Evolutionary conservation across 2,113 vertebrate genomes (phyloP).

Genomic region (Siniperca knerii): DNA sequence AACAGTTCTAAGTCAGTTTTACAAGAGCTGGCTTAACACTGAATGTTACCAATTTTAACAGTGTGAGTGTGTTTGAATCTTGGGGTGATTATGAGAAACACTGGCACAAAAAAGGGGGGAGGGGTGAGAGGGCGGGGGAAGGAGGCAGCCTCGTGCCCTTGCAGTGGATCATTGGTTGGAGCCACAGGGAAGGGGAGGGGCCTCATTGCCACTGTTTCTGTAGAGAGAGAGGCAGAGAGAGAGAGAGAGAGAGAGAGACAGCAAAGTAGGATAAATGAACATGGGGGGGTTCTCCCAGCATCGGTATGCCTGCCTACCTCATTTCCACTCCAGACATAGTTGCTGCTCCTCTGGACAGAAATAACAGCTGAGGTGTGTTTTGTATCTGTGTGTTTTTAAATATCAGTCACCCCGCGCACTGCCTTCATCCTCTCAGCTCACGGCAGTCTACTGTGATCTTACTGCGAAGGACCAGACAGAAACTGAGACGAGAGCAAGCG

Average conservation of each 20-base stretch:
- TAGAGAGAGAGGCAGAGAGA: conserved; percentile 68
- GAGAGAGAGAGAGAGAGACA: conserved; percentile 46
- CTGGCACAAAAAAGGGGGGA: conserved; percentile 2
- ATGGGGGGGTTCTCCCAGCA: conserved; percentile 66
- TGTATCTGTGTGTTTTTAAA: conserved; percentile 41
- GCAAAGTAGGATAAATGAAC: conserved; percentile 72
- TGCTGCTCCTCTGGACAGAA: conserved; percentile 52
- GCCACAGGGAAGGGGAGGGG: conserved; percentile 75
- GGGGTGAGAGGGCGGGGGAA: conserved; percentile 47
- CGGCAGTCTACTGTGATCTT: conserved; percentile 52
- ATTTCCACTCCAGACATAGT: conserved; percentile 67
- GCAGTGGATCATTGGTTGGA: conserved; percentile 79
- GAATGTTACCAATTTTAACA: conserved; percentile 35
- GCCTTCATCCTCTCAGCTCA: conserved; percentile 51
- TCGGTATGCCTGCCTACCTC: conserved; percentile 67
- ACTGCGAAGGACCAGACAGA: conserved; percentile 58
- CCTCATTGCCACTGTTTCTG: conserved; percentile 77
- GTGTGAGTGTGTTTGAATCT: conserved; percentile 46
- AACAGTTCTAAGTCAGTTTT: neutral
- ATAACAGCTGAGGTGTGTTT: conserved; percentile 44
- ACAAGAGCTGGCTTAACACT: neutral
- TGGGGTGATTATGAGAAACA: conserved; percentile 42
- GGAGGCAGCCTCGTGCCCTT: conserved; percentile 63
- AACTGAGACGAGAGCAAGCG: conserved; percentile 46
- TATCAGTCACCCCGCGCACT: conserved; percentile 32